Evolutionary conservation across 2,888 invertebrate species (phyloP).

Genomic region (Chymomyza fuscimana): DNA sequence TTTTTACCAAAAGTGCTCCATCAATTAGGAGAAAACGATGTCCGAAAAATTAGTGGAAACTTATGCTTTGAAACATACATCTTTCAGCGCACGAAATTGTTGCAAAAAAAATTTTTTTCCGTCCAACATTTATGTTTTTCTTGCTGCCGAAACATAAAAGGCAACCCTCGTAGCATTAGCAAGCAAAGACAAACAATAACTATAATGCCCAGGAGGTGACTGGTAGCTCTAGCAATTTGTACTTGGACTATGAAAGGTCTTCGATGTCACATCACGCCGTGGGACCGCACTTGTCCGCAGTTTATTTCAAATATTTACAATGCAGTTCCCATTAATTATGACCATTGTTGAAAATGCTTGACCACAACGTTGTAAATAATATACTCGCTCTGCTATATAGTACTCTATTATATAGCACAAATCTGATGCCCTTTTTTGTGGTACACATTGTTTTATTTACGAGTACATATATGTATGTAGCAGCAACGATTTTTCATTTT

Average conservation of each 20-base stretch:
- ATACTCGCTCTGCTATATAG: neutral
- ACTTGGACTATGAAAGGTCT: neutral
- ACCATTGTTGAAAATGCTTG: slow-evolving; percentile 42
- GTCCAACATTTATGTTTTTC: too few relatives aligned
- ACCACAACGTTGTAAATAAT: slow-evolving; percentile 7
- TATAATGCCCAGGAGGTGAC: neutral
- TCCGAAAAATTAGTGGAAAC: too few relatives aligned
- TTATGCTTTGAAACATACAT: too few relatives aligned
- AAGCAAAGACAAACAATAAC: neutral
- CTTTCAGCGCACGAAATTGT: too few relatives aligned
- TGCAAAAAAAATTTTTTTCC: too few relatives aligned
- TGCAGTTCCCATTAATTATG: slow-evolving; percentile 54
- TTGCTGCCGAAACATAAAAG: too few relatives aligned
- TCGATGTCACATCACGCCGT: neutral
- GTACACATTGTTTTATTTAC: neutral
- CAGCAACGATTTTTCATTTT: neutral
- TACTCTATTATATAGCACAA: neutral
- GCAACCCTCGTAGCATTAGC: neutral
- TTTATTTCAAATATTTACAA: neutral
- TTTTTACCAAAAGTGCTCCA: too few relatives aligned
- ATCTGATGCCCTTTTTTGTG: neutral
- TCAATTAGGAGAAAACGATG: too few relatives aligned
- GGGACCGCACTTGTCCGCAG: neutral
- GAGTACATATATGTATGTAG: slow-evolving; percentile 34
- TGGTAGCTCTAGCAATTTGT: neutral